Base-by-base conservation (phyloP, 2,797 vertebrate species). In the Enoplosus armatus region DNA sequence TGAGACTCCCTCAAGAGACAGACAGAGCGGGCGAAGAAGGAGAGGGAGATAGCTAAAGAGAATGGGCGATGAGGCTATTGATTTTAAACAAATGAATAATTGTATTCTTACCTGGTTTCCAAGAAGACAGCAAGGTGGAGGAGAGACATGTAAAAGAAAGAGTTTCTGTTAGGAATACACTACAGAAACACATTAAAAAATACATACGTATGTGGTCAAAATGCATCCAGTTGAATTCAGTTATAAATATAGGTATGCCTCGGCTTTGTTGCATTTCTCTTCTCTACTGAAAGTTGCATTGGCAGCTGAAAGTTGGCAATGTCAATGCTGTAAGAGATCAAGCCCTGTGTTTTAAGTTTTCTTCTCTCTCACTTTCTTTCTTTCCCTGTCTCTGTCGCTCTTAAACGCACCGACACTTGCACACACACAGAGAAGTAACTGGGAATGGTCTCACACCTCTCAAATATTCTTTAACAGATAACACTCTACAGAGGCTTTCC, bases 41-140 rank as follows among this genome's bases (percentile, higher is more conserved):
- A 26, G 27, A 48, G n/a, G 64, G 12, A 7, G 29, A 71, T 6
- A 39, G 41, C 51, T 3, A 59, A 47, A 60, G 20, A 64, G 26
- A 60, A 63, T 5, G 26, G 48, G 15, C 33, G 26, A 55, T 26
- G 2, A 68, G 27, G 14, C 3, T 24, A 69, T 50, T 22, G 1
- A 18, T 66, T 59, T 45, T 27, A 8, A 24, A 43, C 11, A 80
- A 70, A 61, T 8, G 48, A 33, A 75, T n/a, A 0, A 35, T 48
- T 53, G 26, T 35, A 11, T 35, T 88, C 93, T 93, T 93, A 94
- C 93, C 94, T 95, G 90, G 35, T 82, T 84, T 86, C 55, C 60
- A 70, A 70, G 47, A 75, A 20, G 54, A 7, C 72, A 56, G 9
- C 50, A 12, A 16, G 11, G 27, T 3, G 26, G 53, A 55, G 54